Percentiles rank a stretch among this genome's conserved stretches.
Conservation (phyloP, 2,113 vertebrate species). For the Rhagologus leucostigma region DNA sequence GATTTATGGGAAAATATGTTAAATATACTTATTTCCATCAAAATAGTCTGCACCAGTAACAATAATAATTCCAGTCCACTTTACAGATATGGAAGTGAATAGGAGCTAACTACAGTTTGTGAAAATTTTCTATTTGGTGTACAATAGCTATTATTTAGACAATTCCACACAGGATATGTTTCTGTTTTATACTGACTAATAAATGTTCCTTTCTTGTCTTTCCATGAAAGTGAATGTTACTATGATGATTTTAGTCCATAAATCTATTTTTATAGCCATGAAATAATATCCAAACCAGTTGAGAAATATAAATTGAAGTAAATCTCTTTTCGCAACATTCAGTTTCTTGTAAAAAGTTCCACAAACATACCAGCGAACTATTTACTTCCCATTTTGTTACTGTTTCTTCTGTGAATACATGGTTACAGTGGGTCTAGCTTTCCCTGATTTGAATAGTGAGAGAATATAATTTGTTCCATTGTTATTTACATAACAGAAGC, state of each 20-base stretch:
- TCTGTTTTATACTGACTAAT: not conserved
- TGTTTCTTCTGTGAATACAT: not conserved
- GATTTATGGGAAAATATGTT: not conserved
- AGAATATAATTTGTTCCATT: not conserved
- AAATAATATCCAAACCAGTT: not conserved
- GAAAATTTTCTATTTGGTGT: not conserved
- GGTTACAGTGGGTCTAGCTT: not conserved
- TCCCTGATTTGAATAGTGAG: not conserved
- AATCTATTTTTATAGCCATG: not conserved
- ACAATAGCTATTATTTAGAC: not conserved
- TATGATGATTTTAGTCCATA: not conserved
- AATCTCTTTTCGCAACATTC: not conserved
- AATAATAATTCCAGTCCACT: not conserved
- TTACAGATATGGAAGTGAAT: not conserved
- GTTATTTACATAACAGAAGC: not conserved
- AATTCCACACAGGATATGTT: not conserved
- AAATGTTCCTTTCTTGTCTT: not conserved
- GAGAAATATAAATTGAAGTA: not conserved
- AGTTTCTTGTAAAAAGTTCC: not conserved
- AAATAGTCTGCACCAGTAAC: not conserved
- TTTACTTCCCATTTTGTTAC: not conserved
- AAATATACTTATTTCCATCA: not conserved
- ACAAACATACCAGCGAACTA: not conserved
- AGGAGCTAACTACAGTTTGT: not conserved
- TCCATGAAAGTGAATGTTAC: not conserved